These are phyloP conservation scores for Zaprionus capensis DNA, from an alignment of 1,140 invertebrate species.

Conservation along the genomic window DNA sequence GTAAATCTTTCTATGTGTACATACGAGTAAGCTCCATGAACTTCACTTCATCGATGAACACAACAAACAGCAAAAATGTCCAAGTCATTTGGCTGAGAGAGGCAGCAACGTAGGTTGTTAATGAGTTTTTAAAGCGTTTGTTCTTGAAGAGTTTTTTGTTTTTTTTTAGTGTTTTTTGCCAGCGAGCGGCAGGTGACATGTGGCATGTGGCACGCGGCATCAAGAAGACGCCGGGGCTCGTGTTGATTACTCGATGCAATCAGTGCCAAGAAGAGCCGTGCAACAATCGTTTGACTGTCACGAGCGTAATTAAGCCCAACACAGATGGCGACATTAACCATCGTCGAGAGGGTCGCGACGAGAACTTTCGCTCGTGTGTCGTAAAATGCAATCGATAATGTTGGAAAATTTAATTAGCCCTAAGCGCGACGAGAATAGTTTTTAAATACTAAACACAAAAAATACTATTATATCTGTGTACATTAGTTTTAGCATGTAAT, in stretches of 20 bases:
- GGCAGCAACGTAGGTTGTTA: constrained; percentile 19
- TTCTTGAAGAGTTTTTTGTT: constrained; percentile 31
- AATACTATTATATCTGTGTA: constrained; percentile 45
- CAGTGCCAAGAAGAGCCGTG: constrained; percentile 14
- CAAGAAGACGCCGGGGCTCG: constrained; percentile 14
- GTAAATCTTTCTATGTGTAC: neutral
- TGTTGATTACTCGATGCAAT: constrained; percentile 41
- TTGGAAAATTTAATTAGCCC: constrained; percentile 73
- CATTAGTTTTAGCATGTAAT: constrained; percentile 42
- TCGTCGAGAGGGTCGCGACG: neutral
- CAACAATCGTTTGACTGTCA: constrained; percentile 19
- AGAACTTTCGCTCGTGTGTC: constrained; percentile 39
- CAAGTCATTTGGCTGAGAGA: constrained; percentile 33
- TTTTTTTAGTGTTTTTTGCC: constrained; percentile 4
- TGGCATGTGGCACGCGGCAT: constrained; percentile 29
- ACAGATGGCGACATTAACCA: constrained; percentile 35
- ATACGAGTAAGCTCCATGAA: constrained; percentile 12
- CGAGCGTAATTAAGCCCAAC: constrained; percentile 46
- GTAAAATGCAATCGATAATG: constrained; percentile 63
- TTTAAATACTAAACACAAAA: constrained; percentile 9
- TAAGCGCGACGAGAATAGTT: constrained; percentile 43
- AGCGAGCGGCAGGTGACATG: constrained; percentile 9
- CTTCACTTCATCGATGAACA: constrained; percentile 17
- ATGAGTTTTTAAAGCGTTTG: constrained; percentile 50
- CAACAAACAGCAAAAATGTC: constrained; percentile 22